phyloP scores from a whole-genome alignment of 2,888 invertebrate species.

The Limnephilus auricula region DNA sequence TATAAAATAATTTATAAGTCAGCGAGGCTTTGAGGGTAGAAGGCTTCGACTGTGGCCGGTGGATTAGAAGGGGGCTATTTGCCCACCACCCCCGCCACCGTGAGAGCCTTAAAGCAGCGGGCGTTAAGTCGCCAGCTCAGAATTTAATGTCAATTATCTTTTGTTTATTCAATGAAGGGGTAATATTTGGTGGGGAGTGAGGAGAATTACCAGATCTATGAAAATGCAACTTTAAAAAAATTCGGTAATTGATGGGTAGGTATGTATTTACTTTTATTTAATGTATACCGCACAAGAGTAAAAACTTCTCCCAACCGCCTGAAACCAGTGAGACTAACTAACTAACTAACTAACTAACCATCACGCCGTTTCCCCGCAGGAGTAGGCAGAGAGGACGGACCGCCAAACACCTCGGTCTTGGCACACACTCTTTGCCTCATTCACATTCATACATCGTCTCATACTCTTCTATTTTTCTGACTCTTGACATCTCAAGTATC shows the following conservation, averaged over 20 bases:
- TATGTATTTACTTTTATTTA: neutral
- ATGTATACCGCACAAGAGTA: too few relatives aligned
- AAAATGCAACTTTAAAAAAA: neutral
- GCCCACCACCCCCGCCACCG: neutral
- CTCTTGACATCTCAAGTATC: too few relatives aligned
- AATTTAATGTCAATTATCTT: neutral
- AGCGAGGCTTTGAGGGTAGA: neutral
- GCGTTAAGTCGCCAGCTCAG: neutral
- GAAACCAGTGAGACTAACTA: too few relatives aligned
- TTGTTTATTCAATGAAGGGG: neutral
- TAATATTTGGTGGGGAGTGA: neutral
- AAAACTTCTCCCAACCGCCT: too few relatives aligned
- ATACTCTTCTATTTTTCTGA: too few relatives aligned
- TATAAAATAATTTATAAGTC: too few relatives aligned
- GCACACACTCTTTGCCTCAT: too few relatives aligned
- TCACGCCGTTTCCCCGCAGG: too few relatives aligned
- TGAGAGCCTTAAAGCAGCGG: neutral
- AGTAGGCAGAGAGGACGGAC: too few relatives aligned
- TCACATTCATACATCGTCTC: too few relatives aligned
- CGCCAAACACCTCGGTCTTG: too few relatives aligned
- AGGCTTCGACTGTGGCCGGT: neutral
- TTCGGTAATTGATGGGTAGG: neutral
- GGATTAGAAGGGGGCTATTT: neutral
- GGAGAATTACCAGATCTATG: neutral
- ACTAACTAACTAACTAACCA: too few relatives aligned